Conservation (phyloP, 2,888 invertebrate species). For the Galerucella calmariensis region DNA sequence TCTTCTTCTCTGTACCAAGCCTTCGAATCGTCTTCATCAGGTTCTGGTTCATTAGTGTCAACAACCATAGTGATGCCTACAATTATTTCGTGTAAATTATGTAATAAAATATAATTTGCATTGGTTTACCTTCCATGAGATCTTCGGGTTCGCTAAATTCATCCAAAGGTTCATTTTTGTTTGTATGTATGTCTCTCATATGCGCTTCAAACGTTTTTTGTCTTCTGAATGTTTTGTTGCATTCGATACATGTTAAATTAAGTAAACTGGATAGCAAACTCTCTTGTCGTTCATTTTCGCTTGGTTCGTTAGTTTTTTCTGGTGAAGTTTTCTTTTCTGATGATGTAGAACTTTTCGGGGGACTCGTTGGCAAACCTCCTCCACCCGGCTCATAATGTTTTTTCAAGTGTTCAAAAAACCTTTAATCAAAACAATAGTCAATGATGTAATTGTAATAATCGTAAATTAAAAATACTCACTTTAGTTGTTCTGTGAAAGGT, state of each 20-base stretch:
- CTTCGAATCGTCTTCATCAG: conserved; percentile 59
- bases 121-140: conserved; percentile 74
- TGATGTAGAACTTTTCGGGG: conserved; percentile 18
- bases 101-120: neutral
- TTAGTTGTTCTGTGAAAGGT: conserved; percentile 79
- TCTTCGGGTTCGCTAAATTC: conserved; percentile 90
- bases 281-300: conserved; percentile 48
- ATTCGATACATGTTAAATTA: conserved; percentile 61
- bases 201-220: conserved; percentile 74
- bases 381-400: conserved; percentile 78
- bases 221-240: conserved; percentile 71
- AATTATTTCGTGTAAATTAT: neutral
- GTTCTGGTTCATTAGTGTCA: conserved; percentile 66
- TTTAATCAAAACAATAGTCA: conserved; percentile 22
- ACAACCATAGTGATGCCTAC: conserved; percentile 79
- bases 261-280: conserved; percentile 58
- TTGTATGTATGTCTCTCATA: conserved; percentile 69
- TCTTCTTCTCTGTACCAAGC: conserved; percentile 65
- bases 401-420: conserved; percentile 88
- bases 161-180: conserved; percentile 67
- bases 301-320: conserved; percentile 32
- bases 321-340: conserved; percentile 27
- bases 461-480: conserved; percentile 42
- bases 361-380: conserved; percentile 35
- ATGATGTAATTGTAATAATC: neutral